Percentiles rank a stretch among this genome's conserved stretches.
These are phyloP conservation scores for Drosophila paucipuncta DNA, from an alignment of 2,888 invertebrate genomes.

Conservation along the genomic window DNA sequence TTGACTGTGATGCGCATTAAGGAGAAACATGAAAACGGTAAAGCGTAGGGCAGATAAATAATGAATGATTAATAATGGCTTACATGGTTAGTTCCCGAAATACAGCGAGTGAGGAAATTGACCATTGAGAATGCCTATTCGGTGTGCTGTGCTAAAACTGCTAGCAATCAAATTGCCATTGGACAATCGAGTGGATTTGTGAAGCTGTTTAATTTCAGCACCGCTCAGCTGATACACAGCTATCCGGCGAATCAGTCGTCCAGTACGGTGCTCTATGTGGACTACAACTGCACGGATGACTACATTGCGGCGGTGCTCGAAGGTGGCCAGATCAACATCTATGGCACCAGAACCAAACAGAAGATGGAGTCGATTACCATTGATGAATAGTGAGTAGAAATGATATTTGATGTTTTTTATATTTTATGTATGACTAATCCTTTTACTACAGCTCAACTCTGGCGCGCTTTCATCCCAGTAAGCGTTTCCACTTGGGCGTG, in stretches of 20 bases:
- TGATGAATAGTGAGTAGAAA: slow-evolving; percentile 77
- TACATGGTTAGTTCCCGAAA: slow-evolving; percentile 60
- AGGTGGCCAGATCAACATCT: slow-evolving; percentile 82
- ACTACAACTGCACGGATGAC: slow-evolving; percentile 84
- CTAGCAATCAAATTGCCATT: slow-evolving; percentile 82
- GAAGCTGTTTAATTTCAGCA: slow-evolving; percentile 80
- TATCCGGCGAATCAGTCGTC: slow-evolving; percentile 79
- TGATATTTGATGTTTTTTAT: neutral
- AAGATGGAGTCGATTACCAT: slow-evolving; percentile 81
- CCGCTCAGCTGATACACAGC: slow-evolving; percentile 74
- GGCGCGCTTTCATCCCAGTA: slow-evolving; percentile 84
- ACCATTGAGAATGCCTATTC: slow-evolving; percentile 82
- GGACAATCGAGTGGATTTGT: slow-evolving; percentile 83
- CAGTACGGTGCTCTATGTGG: slow-evolving; percentile 82
- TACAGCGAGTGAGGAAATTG: slow-evolving; percentile 82
- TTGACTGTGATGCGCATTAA: slow-evolving; percentile 83
- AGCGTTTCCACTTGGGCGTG: slow-evolving; percentile 82
- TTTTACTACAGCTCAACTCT: slow-evolving; percentile 77
- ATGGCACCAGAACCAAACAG: slow-evolving; percentile 82
- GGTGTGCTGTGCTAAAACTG: slow-evolving; percentile 82
- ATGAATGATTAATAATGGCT: neutral
- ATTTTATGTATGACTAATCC: neutral
- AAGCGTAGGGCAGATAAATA: neutral
- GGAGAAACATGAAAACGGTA: slow-evolving; percentile 73
- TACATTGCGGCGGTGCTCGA: slow-evolving; percentile 84